Percentiles rank a stretch among this genome's conserved stretches.
These are phyloP conservation scores for crab-eating macaque (Macaca fascicularis) DNA, from an alignment of 2,113 vertebrate species.

Conservation along the genomic window T2T-MFA8v1.1 NC_088379.1:79908501-79909000, in stretches of 20 bases:
- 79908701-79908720: not conserved
- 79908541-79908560: not conserved
- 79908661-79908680: not conserved
- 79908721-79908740: not conserved
- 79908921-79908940: conserved; percentile 34
- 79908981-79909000: not conserved
- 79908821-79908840: not conserved
- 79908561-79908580: not conserved
- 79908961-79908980: not conserved
- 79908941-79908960: not conserved
- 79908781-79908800: not conserved
- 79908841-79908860: not conserved
- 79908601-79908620: not conserved
- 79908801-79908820: not conserved
- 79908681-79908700: not conserved
- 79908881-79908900: not conserved
- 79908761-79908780: not conserved
- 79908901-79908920: not conserved
- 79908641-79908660: not conserved
- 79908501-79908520: not conserved
- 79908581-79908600: not conserved
- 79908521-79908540: conserved; percentile 7
- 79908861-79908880: not conserved
- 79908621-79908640: not conserved
- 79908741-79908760: not conserved